Evolutionary conservation across 2,797 vertebrate species (phyloP), one percentile per base, ranked within the genome.

Genomic region (Neostethus bicornis): DNA sequence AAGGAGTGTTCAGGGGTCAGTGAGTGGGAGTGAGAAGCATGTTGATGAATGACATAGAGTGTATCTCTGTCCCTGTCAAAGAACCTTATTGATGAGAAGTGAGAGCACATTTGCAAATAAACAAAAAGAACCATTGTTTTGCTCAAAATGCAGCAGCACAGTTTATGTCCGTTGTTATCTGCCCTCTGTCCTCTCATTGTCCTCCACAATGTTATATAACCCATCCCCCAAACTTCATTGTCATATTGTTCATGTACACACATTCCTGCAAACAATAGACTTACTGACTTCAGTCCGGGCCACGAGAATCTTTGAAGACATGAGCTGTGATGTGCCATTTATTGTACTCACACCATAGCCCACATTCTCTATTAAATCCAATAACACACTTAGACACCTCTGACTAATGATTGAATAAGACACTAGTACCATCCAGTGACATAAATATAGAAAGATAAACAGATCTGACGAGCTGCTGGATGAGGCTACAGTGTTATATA

Each of bases 371-470:
- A 13, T 20, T 51, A 44, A 24, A 54, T 64, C 65, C 10, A 73
- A 21, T 37, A 17, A 54, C 57, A 64, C 37, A 9, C 29, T 29
- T 56, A 7, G 63, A 54, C 58, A 61, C 68, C 32, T 23, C 57
- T 28, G 52, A 58, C 55, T 26, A 13, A 0, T 26, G 46, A 56
- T 47, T 44, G 61, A 64, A 51, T 62, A 66, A 75, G 63, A 75
- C 51, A 9, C 66, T 50, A 58, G 57, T 74, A 76, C 70, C 65
- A 34, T 46, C 38, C 55, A 42, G 77, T 53, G 57, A 66, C 54
- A 70, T 79, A 82, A 85, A 87, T 83, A 83, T 56, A 77, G 77
- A 34, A 73, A 73, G 69, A 80, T 80, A 84, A 84, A 79, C 73
- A 75, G 56, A 75, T 21, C 29, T 9, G 71, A 58, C 79, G 75